Conservation (phyloP, 2,888 invertebrate species). For the Lordiphosa andalusiaca region DNA sequence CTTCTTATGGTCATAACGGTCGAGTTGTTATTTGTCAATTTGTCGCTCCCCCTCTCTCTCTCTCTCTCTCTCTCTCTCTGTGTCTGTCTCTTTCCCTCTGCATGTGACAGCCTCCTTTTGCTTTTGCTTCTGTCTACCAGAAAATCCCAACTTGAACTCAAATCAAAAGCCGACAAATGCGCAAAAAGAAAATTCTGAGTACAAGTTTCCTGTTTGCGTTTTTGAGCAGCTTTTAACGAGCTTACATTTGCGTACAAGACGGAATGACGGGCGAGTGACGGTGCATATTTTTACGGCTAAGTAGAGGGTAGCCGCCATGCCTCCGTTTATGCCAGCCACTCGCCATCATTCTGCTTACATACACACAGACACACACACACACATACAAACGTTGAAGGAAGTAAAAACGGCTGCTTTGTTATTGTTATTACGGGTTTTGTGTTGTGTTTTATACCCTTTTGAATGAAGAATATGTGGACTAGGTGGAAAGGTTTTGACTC, state of each 20-base stretch:
- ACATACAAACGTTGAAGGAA: not conserved
- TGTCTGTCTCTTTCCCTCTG: too few relatives aligned
- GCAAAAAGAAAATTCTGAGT: not conserved
- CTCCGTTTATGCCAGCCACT: not conserved
- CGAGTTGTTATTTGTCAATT: too few relatives aligned
- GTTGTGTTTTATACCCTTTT: too few relatives aligned
- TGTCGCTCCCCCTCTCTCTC: too few relatives aligned
- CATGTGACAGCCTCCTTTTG: too few relatives aligned
- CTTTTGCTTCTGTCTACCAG: too few relatives aligned
- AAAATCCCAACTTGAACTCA: not conserved
- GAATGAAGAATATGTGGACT: too few relatives aligned
- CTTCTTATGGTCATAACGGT: too few relatives aligned
- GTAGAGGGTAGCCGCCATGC: not conserved
- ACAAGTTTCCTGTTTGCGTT: constrained; percentile 37
- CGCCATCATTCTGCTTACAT: too few relatives aligned
- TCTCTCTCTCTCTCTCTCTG: too few relatives aligned
- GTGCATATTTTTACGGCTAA: constrained; percentile 53
- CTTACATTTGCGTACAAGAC: constrained; percentile 50
- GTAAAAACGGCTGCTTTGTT: not conserved
- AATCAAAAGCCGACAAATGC: constrained; percentile 16
- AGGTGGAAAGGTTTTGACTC: too few relatives aligned
- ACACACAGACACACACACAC: not conserved
- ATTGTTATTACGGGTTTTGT: too few relatives aligned
- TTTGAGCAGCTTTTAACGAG: constrained; percentile 64
- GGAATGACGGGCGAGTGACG: constrained; percentile 65